These are phyloP conservation scores for Sarotherodon lohbergeri DNA, from an alignment of 2,113 vertebrate genomes.

Conservation along the genomic window DNA sequence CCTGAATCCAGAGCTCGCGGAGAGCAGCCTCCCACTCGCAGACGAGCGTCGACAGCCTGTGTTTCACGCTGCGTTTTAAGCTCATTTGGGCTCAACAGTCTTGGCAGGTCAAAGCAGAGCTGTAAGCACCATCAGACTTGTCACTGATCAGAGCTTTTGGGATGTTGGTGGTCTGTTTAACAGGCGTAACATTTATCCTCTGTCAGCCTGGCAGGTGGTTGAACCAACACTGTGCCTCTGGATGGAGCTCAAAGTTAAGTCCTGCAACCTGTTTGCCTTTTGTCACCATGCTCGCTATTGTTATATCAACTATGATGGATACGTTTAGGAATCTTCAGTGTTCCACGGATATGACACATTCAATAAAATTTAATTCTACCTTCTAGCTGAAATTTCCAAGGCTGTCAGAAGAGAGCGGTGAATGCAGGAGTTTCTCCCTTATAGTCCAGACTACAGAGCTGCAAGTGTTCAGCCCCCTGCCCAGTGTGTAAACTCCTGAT, in stretches of 20 bases:
- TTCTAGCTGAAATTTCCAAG: background rate
- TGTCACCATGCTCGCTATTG: background rate
- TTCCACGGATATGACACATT: background rate
- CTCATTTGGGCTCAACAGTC: conserved; percentile 45
- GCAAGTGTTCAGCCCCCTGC: background rate
- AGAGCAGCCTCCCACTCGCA: background rate
- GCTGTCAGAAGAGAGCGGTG: background rate
- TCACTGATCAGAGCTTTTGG: conserved; percentile 11
- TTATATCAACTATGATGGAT: background rate
- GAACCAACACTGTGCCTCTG: conserved; percentile 16
- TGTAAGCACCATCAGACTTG: conserved; percentile 12
- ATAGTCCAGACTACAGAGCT: background rate
- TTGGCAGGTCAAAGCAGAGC: conserved; percentile 42
- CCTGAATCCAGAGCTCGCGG: background rate
- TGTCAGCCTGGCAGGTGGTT: conserved; percentile 26
- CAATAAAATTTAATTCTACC: background rate
- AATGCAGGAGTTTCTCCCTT: background rate
- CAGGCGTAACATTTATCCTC: conserved; percentile 30
- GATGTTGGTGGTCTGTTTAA: conserved; percentile 43
- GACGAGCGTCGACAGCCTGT: conserved; percentile 10
- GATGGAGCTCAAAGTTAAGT: conserved; percentile 1
- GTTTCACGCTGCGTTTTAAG: conserved; percentile 49
- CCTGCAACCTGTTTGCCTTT: background rate
- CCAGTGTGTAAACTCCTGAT: conserved; percentile 39
- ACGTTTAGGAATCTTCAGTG: background rate